phyloP scores from a whole-genome alignment of 92 coral and sea anemone genomes.

The Umimayanthus kanabou region DNA sequence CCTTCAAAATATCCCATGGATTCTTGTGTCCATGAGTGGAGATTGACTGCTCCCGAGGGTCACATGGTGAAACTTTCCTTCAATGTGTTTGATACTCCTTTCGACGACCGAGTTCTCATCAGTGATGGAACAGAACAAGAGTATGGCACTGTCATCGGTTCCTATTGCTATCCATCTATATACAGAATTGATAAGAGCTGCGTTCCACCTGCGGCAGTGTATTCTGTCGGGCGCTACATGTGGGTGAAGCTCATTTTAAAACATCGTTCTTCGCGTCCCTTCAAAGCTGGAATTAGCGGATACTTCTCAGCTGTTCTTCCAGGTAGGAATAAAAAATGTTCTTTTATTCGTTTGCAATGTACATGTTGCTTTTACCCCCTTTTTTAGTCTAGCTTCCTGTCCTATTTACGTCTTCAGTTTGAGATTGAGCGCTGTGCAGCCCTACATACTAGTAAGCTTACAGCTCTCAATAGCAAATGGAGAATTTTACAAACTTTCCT shows the following conservation, averaged over 20 bases:
- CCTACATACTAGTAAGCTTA: too few relatives aligned
- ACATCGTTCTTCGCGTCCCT: neutral
- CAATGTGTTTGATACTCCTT: conserved; percentile 14
- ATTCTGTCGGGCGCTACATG: conserved; percentile 26
- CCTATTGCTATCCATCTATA: neutral
- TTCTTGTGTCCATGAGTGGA: conserved; percentile 8
- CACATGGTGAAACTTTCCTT: conserved; percentile 24
- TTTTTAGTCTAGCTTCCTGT: too few relatives aligned
- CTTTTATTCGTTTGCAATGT: too few relatives aligned
- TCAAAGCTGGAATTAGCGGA: conserved; percentile 12
- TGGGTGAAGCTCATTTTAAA: neutral
- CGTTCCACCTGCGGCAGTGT: neutral
- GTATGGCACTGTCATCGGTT: conserved; percentile 6
- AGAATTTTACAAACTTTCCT: too few relatives aligned
- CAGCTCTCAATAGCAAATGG: too few relatives aligned
- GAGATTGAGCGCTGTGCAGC: too few relatives aligned
- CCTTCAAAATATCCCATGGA: neutral
- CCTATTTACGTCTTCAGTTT: too few relatives aligned
- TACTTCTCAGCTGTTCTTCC: conserved; percentile 34
- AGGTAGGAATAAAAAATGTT: neutral
- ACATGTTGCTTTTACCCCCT: too few relatives aligned
- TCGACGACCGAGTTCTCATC: conserved; percentile 6
- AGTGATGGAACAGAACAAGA: neutral
- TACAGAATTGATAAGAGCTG: neutral
- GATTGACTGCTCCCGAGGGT: conserved; percentile 10